These are phyloP conservation scores for Drosophila atroscutellata DNA, from an alignment of 2,888 invertebrate species.

Conservation along the genomic window DNA sequence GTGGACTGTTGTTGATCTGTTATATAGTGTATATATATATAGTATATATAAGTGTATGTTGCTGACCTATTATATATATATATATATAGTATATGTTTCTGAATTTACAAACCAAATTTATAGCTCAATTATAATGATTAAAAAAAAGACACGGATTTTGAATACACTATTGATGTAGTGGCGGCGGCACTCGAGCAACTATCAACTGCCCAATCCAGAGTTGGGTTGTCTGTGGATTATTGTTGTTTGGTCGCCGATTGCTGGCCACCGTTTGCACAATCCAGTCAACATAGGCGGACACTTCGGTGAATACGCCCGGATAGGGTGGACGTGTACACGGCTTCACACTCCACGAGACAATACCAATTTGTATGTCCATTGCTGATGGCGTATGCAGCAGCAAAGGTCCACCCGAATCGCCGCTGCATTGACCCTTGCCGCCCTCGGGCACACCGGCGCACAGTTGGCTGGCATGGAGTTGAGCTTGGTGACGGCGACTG, in stretches of 20 bases:
- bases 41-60: conserved; percentile 9
- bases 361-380: conserved; percentile 83
- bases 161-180: conserved; percentile 53
- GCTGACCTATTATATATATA: conserved; percentile 27
- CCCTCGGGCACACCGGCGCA: conserved; percentile 85
- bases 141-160: conserved; percentile 37
- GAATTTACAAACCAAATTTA: conserved; percentile 25
- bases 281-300: conserved; percentile 84
- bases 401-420: conserved; percentile 85
- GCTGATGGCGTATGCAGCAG: conserved; percentile 55
- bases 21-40: conserved; percentile 11
- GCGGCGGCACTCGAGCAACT: conserved; percentile 55
- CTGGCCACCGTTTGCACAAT: conserved; percentile 73
- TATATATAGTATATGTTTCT: conserved; percentile 14
- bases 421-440: conserved; percentile 85
- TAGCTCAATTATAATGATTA: conserved; percentile 45
- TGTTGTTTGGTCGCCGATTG: neutral
- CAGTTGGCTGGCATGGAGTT: conserved; percentile 82
- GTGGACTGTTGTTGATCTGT: conserved; percentile 14
- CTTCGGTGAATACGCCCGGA: conserved; percentile 85
- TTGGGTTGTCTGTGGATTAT: conserved; percentile 24
- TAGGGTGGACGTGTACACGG: conserved; percentile 84
- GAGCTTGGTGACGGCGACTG: conserved; percentile 71
- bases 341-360: conserved; percentile 85
- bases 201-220: conserved; percentile 68